phyloP scores from a whole-genome alignment of 2,113 vertebrate species.

The Damaliscus lunatus region DNA sequence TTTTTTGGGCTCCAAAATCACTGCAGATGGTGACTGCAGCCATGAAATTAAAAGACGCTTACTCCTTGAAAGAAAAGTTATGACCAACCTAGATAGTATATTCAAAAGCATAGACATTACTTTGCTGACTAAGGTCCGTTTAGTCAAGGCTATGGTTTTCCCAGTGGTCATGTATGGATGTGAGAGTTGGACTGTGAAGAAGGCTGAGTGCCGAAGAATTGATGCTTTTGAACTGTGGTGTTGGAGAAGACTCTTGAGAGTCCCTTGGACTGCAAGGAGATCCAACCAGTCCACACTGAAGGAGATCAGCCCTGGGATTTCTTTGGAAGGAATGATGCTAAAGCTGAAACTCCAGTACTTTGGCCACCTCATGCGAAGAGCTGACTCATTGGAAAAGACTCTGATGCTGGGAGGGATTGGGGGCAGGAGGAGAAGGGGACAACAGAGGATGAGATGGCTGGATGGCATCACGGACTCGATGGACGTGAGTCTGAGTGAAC shows the following conservation, averaged over 20 bases:
- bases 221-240: not conserved
- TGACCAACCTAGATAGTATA: not conserved
- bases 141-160: not conserved
- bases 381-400: not conserved
- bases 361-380: not conserved
- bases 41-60: not conserved
- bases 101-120: not conserved
- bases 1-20: not conserved
- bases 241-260: not conserved
- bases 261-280: not conserved
- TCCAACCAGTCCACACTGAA: not conserved
- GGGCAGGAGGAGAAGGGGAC: not conserved
- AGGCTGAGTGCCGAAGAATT: fast-evolving
- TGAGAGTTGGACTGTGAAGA: not conserved
- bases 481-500: not conserved
- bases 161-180: not conserved
- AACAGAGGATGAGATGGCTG: not conserved
- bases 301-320: not conserved
- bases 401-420: not conserved
- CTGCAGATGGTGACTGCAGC: not conserved
- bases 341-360: not conserved
- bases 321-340: fast-evolving
- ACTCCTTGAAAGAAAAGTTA: not conserved
- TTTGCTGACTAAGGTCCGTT: fast-evolving
- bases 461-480: not conserved